Evolutionary conservation across 2,113 vertebrate species (phyloP).

Genomic region (Emydocephalus ijimae): DNA sequence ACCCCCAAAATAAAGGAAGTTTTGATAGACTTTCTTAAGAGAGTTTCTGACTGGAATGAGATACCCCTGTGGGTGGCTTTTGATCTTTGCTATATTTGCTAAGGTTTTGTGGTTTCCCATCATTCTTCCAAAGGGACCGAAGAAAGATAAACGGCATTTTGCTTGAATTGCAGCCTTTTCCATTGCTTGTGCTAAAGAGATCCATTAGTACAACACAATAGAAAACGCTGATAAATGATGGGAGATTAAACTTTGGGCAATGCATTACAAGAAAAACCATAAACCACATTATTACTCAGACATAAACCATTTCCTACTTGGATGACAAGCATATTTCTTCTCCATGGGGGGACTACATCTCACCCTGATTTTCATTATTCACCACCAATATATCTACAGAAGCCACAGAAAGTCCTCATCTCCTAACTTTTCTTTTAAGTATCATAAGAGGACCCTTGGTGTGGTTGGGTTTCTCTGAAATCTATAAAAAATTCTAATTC

Average conservation of each 20-base stretch:
- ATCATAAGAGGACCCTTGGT: background rate
- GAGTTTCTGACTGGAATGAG: background rate
- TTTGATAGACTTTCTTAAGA: background rate
- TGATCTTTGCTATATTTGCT: background rate
- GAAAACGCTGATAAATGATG: slow-evolving; percentile 33
- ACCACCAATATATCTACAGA: slow-evolving; percentile 14
- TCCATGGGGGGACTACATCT: slow-evolving; percentile 3
- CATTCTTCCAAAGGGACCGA: background rate
- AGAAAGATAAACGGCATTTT: slow-evolving; percentile 8
- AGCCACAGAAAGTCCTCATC: background rate
- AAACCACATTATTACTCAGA: slow-evolving; percentile 33
- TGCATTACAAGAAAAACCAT: slow-evolving; percentile 42
- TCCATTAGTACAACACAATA: slow-evolving; percentile 29
- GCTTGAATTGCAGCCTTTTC: slow-evolving; percentile 11
- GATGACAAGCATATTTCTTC: slow-evolving; percentile 16
- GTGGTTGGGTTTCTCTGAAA: background rate
- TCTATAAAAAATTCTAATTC: background rate
- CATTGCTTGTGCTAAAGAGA: slow-evolving; percentile 26
- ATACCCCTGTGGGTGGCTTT: background rate
- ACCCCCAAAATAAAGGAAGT: background rate
- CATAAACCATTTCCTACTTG: slow-evolving; percentile 34
- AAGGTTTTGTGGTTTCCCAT: background rate
- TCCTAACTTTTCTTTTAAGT: background rate
- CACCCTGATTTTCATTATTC: slow-evolving; percentile 33
- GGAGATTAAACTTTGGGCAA: slow-evolving; percentile 37